Conservation (phyloP, 2,888 invertebrate species). For the Cosmorhoe ocellata region DNA sequence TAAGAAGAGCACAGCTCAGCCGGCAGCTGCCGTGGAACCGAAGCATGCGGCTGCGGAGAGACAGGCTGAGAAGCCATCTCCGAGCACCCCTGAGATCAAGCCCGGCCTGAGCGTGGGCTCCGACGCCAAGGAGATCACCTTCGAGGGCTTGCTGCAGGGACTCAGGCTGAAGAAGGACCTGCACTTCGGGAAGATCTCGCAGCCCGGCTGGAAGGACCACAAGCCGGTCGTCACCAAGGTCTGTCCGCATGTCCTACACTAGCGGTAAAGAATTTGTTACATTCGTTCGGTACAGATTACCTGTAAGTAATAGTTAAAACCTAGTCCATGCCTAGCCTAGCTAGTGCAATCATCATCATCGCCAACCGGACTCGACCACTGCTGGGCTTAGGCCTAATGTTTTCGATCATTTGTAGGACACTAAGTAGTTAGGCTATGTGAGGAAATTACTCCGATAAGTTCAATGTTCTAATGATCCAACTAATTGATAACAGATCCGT, state of each 20-base stretch:
- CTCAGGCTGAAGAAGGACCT: conserved; percentile 67
- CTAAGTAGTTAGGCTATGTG: too few species aligned
- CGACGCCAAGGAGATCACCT: conserved; percentile 61
- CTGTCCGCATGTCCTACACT: background rate
- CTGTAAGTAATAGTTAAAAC: too few species aligned
- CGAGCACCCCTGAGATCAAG: background rate
- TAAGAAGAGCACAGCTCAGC: conserved; percentile 45
- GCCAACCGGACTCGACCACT: too few species aligned
- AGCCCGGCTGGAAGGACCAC: conserved; percentile 65
- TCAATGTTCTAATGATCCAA: background rate
- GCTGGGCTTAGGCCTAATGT: too few species aligned
- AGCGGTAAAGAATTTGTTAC: too few species aligned
- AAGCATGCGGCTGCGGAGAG: too few species aligned
- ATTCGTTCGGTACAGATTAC: too few species aligned
- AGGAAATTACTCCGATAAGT: background rate
- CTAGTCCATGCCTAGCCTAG: too few species aligned
- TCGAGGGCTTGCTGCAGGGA: conserved; percentile 66
- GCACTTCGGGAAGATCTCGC: conserved; percentile 69
- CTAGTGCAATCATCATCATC: too few species aligned
- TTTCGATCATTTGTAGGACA: too few species aligned
- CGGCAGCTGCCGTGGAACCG: conserved; percentile 23
- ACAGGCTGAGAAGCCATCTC: background rate
- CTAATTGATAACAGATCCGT: too few species aligned
- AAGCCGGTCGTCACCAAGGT: conserved; percentile 69
- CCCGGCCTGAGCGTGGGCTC: conserved; percentile 50